Percentiles rank a stretch among this genome's conserved stretches.
Evolutionary conservation across 2,113 vertebrate genomes (phyloP).

Genomic region (Regulus satrapa): DNA sequence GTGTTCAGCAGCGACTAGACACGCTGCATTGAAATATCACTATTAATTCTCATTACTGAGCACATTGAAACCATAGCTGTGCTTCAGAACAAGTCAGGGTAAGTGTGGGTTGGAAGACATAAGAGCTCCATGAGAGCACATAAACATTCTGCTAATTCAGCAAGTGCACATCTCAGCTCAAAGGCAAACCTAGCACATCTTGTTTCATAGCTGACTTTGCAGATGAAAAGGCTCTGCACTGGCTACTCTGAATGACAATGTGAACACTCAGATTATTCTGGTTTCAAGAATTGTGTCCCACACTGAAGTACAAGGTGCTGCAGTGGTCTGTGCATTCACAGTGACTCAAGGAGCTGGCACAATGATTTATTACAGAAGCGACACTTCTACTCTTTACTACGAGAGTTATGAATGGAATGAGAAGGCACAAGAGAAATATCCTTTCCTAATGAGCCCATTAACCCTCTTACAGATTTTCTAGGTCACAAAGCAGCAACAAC

Average conservation of each 20-base stretch:
- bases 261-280: background rate
- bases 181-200: background rate
- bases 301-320: background rate
- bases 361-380: rapidly evolving
- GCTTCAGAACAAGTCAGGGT: background rate
- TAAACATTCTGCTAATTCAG: background rate
- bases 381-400: rapidly evolving
- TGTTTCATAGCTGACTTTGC: background rate
- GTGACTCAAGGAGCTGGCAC: rapidly evolving
- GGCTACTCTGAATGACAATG: background rate
- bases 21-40: background rate
- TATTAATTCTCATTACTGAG: background rate
- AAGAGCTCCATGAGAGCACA: background rate
- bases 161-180: background rate
- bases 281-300: background rate
- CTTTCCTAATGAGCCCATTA: background rate
- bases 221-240: background rate
- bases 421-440: background rate
- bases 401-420: background rate
- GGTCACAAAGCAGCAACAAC: background rate
- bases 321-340: background rate
- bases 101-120: background rate
- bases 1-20: background rate
- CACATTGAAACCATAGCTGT: background rate
- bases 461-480: background rate